Conservation (phyloP, 1,140 invertebrate species). For the Sycophila sp. region DNA sequence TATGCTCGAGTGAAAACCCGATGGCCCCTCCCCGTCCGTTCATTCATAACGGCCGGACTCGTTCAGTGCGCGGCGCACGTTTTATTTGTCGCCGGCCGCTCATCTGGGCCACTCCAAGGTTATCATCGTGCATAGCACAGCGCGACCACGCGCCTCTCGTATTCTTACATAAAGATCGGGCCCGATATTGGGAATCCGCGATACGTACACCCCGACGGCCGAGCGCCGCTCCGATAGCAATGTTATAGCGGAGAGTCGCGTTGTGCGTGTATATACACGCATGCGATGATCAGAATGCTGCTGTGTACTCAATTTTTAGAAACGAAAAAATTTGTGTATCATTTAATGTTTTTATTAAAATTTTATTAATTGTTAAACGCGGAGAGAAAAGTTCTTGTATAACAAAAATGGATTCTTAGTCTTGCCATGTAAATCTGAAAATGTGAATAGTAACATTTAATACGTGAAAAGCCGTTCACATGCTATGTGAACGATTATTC, state of each 20-base stretch:
- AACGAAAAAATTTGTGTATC: too few relatives aligned
- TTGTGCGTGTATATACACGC: neutral
- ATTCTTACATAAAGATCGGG: constrained; percentile 29
- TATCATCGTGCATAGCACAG: constrained; percentile 10
- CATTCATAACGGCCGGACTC: constrained; percentile 1
- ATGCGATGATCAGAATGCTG: too few relatives aligned
- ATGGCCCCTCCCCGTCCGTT: neutral
- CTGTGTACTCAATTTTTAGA: too few relatives aligned
- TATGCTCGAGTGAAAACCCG: neutral
- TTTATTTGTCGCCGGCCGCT: neutral
- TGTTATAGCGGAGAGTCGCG: neutral
- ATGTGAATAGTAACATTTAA: too few relatives aligned
- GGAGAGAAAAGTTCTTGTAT: too few relatives aligned
- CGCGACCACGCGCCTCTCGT: neutral
- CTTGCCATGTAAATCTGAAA: too few relatives aligned
- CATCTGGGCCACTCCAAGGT: constrained; percentile 26
- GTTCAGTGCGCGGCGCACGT: neutral
- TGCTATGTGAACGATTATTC: too few relatives aligned
- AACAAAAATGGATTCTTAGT: too few relatives aligned
- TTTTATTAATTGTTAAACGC: neutral
- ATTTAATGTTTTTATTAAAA: neutral
- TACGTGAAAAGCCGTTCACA: too few relatives aligned
- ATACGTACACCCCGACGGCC: neutral
- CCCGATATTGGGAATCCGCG: constrained; percentile 11
- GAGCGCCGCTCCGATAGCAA: neutral